These are phyloP conservation scores for Diplosoma virens DNA, from an alignment of 23 tunicate genomes.

Conservation along the genomic window DNA sequence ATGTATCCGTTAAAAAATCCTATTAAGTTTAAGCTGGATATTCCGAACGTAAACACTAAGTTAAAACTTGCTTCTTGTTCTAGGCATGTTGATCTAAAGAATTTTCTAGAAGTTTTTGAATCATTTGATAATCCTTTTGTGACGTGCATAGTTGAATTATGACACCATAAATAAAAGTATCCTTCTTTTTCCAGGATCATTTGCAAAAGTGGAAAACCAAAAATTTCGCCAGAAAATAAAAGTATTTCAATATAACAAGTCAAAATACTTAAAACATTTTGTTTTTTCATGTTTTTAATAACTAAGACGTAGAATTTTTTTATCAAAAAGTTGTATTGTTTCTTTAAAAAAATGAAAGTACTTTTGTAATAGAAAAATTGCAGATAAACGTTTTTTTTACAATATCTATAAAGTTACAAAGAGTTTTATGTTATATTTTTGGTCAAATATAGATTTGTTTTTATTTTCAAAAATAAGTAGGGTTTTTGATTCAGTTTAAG, in stretches of 20 bases:
- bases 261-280: not conserved
- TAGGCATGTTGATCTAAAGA: not conserved
- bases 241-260: slow-evolving; percentile 41
- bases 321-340: too few species aligned
- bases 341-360: too few species aligned
- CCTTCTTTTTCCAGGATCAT: slow-evolving; percentile 51
- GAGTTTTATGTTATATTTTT: too few species aligned
- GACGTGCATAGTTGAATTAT: not conserved
- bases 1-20: slow-evolving; percentile 37
- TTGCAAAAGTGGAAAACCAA: slow-evolving; percentile 52
- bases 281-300: not conserved
- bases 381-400: too few species aligned
- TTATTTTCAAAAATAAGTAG: too few species aligned
- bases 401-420: too few species aligned
- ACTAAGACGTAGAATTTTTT: too few species aligned
- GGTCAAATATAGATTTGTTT: too few species aligned
- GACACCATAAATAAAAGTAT: slow-evolving; percentile 23
- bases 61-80: slow-evolving; percentile 32
- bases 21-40: not conserved
- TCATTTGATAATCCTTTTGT: not conserved
- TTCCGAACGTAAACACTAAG: slow-evolving; percentile 28
- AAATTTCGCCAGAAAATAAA: slow-evolving; percentile 37
- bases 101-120: not conserved
- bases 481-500: too few species aligned
- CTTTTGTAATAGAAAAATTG: too few species aligned